These are phyloP conservation scores for Dusona sp. DNA, from an alignment of 2,888 invertebrate species.

Conservation along the genomic window DNA sequence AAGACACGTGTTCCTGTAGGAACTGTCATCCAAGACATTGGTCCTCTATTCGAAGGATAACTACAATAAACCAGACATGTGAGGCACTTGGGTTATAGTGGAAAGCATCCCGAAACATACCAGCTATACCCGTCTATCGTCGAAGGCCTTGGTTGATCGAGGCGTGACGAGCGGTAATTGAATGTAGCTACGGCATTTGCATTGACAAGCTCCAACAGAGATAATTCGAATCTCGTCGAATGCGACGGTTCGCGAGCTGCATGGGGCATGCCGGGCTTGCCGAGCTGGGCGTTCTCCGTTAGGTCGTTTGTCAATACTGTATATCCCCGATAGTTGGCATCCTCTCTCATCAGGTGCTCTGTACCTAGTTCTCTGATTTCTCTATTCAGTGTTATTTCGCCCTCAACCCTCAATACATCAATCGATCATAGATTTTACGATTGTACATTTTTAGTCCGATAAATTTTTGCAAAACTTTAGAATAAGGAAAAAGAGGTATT, in stretches of 20 bases:
- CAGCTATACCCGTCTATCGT: slow-evolving; percentile 56
- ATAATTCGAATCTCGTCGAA: slow-evolving; percentile 84
- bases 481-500: background rate
- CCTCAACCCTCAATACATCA: background rate
- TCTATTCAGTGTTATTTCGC: slow-evolving; percentile 51
- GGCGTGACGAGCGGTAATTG: slow-evolving; percentile 84
- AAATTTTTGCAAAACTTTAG: background rate
- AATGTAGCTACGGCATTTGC: slow-evolving; percentile 84
- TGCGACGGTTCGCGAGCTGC: slow-evolving; percentile 78
- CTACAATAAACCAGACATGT: slow-evolving; percentile 26
- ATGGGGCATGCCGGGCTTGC: slow-evolving; percentile 54
- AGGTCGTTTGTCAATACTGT: slow-evolving; percentile 84
- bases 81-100: slow-evolving; percentile 46
- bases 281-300: slow-evolving; percentile 74
- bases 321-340: slow-evolving; percentile 67
- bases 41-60: slow-evolving; percentile 18
- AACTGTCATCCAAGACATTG: background rate
- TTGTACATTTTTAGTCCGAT: background rate
- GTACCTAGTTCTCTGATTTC: slow-evolving; percentile 47
- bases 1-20: background rate
- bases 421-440: slow-evolving; percentile 18
- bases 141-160: slow-evolving; percentile 78
- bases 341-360: slow-evolving; percentile 60
- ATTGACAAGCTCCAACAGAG: slow-evolving; percentile 84
- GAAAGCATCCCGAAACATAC: slow-evolving; percentile 54